Evolutionary conservation across 1,140 invertebrate species (phyloP).

Genomic region (Popillia japonica): DNA sequence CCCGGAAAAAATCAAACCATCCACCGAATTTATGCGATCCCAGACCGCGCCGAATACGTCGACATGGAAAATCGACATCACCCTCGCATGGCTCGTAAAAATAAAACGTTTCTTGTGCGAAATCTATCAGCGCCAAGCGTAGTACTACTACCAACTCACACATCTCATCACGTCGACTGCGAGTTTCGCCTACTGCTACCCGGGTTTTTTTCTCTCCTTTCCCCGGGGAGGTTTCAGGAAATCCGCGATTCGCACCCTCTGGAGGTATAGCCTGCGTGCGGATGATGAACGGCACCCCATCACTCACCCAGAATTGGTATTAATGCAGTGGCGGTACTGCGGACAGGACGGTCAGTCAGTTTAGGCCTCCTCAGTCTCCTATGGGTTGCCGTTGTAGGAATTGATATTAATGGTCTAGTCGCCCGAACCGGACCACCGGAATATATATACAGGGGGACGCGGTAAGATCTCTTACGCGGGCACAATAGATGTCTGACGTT

Average conservation of each 20-base stretch:
- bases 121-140: constrained; percentile 43
- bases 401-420: constrained; percentile 58
- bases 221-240: constrained; percentile 46
- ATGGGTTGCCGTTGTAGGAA: constrained; percentile 46
- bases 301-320: constrained; percentile 59
- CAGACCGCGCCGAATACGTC: background rate
- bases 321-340: constrained; percentile 56
- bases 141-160: background rate
- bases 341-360: constrained; percentile 56
- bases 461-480: constrained; percentile 43
- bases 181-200: background rate
- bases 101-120: constrained; percentile 41
- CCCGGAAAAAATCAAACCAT: background rate
- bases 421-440: background rate
- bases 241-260: constrained; percentile 45
- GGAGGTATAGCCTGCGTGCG: constrained; percentile 42
- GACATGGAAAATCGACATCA: constrained; percentile 27
- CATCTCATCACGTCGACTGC: background rate
- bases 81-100: constrained; percentile 28
- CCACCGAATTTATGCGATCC: constrained; percentile 1
- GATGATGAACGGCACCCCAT: constrained; percentile 57
- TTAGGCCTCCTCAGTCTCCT: constrained; percentile 37
- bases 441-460: constrained; percentile 25
- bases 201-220: too few relatives aligned
- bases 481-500: constrained; percentile 45